phyloP scores from a whole-genome alignment of 2,113 vertebrate species.

The Balaenoptera acutorostrata region DNA sequence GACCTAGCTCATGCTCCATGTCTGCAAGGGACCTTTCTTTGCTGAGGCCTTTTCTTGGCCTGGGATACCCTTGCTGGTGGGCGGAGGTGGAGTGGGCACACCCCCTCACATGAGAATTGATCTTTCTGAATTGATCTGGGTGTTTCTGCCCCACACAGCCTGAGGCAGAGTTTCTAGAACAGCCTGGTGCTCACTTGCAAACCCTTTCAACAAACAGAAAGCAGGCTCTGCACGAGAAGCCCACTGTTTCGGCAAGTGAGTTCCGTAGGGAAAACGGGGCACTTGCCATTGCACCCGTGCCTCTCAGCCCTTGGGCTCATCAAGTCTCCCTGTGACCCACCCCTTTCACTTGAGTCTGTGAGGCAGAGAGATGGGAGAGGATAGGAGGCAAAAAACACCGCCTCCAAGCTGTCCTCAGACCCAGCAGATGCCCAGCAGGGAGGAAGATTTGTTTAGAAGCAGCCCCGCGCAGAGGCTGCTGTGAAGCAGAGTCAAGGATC shows the following conservation, averaged over 20 bases:
- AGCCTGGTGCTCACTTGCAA: neutral
- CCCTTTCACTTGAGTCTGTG: neutral
- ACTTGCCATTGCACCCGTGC: accelerated
- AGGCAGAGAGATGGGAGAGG: neutral
- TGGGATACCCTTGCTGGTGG: neutral
- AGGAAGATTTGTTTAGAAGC: neutral
- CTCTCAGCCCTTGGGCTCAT: neutral
- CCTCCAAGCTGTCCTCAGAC: neutral
- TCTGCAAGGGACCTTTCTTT: neutral
- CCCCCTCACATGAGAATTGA: neutral
- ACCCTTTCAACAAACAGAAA: neutral
- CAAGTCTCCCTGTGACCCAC: neutral
- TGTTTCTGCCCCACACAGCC: neutral
- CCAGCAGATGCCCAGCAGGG: too few relatives aligned
- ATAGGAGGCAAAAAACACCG: neutral
- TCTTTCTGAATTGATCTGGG: neutral
- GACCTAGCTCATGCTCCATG: accelerated
- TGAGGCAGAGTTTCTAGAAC: neutral
- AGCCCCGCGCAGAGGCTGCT: neutral
- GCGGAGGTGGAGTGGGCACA: neutral
- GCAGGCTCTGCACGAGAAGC: neutral
- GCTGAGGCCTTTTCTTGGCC: neutral
- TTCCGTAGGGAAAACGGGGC: neutral
- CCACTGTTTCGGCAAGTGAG: too few relatives aligned
- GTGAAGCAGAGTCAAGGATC: neutral